Evolutionary conservation across 2,797 vertebrate genomes (phyloP), one percentile per base, ranked within the genome.

Genomic region (Sciurus vulgaris): DNA sequence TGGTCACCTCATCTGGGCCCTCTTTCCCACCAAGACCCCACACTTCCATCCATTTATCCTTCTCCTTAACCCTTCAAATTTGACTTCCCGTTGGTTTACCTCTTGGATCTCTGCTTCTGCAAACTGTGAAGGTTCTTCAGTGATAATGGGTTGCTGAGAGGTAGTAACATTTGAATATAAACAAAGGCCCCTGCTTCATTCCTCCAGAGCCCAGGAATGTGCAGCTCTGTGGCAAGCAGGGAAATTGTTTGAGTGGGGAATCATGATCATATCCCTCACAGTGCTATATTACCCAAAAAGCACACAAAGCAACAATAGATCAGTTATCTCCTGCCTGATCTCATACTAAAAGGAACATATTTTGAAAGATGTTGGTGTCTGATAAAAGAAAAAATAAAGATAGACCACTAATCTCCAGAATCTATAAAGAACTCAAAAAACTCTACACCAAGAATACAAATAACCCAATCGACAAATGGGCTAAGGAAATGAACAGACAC

Each of bases 321-420:
- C 30, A 44, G 61, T 24, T 83, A 44, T 70, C 1, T 26, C 61
- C 41, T 22, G 86, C 22, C 63, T 20, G 73, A 54, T 91, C 30
- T 20, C 59, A 51, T 76, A 79, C 26, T 22, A 93, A 89, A 22
- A 93, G 63, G 12, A 93, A 91, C 56, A 76, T 26, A 69, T 78
- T 91, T 70, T 91, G 54, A 77, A 94, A 86, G 26, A 83, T 67
- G 38, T 70, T 82, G 54, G 10, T n/a, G 65, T 93, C 30, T 91
- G 74, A 85, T 30, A 79, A 81, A 67, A 28, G 13, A 9, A 2
- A 14, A 63, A 70, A 35, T 30, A 47, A 86, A 38, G 38, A 38
- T 38, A 38, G 38, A 38, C 3, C 38, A 38, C 38, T 38, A 38
- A 38, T 38, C 38, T 38, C 38, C 38, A 38, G 38, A 38, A 38